Percentiles rank a stretch among this genome's conserved stretches.
phyloP scores from a whole-genome alignment of 2,113 vertebrate species.

The Anseranas semipalmata region DNA sequence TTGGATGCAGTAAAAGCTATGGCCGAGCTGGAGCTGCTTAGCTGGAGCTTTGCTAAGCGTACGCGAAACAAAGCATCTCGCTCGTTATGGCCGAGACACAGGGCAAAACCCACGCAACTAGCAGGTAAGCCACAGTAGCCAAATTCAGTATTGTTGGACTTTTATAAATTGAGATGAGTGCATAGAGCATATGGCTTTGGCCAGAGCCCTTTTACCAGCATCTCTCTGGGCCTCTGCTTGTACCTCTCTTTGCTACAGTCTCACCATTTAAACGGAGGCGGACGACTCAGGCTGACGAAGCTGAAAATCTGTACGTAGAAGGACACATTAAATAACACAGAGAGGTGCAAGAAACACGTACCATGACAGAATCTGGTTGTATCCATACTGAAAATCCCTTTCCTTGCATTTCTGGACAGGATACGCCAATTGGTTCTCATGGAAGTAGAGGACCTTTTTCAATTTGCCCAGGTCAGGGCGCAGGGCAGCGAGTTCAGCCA shows the following conservation, averaged over 20 bases:
- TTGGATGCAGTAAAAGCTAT: conserved; percentile 52
- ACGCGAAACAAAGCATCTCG: conserved; percentile 4
- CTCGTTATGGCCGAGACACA: background rate
- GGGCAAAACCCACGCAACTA: background rate
- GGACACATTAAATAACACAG: background rate
- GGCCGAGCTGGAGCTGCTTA: conserved; percentile 47
- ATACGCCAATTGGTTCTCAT: conserved; percentile 95
- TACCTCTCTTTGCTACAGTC: background rate
- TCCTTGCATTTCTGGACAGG: conserved; percentile 91
- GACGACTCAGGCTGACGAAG: fast-evolving
- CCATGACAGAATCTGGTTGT: conserved; percentile 92
- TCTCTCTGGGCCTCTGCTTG: background rate
- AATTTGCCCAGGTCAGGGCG: conserved; percentile 89
- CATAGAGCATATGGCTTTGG: background rate
- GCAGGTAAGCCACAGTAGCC: background rate
- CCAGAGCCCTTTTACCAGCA: background rate
- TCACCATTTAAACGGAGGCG: fast-evolving
- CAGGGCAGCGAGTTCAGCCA: conserved; percentile 89
- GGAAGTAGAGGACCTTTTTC: conserved; percentile 96
- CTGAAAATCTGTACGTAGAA: background rate
- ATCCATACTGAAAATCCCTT: conserved; percentile 96
- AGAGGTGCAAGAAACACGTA: conserved; percentile 49
- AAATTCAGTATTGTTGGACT: background rate
- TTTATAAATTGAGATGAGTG: background rate
- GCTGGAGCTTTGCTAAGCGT: conserved; percentile 22